Evolutionary conservation across 2,797 vertebrate species (phyloP).

Genomic region (Syndactyla subalaris): DNA sequence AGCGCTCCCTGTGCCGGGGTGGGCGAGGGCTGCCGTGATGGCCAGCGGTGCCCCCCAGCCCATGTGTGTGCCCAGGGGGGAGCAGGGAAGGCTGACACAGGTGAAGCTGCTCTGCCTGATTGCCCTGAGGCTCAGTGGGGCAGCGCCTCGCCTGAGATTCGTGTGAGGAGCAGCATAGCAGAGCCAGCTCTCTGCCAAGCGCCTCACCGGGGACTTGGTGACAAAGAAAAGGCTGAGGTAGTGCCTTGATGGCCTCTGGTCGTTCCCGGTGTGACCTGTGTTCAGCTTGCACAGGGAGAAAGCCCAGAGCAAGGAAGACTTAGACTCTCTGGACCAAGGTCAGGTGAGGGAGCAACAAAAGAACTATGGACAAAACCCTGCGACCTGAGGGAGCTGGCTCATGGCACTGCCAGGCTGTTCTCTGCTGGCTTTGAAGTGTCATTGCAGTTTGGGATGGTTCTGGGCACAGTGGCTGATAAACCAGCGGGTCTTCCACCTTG

Average conservation of each 20-base stretch:
- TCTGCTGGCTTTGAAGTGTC: not conserved
- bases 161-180: fast-evolving
- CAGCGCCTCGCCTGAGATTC: not conserved
- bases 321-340: not conserved
- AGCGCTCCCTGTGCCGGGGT: fast-evolving
- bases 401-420: not conserved
- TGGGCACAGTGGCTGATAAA: not conserved
- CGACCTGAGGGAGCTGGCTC: not conserved
- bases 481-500: not conserved
- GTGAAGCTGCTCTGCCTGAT: not conserved
- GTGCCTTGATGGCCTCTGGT: not conserved
- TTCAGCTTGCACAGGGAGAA: not conserved
- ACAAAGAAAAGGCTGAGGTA: not conserved
- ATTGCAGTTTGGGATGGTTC: fast-evolving
- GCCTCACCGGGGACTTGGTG: not conserved
- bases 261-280: not conserved
- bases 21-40: fast-evolving
- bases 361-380: fast-evolving
- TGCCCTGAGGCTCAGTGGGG: not conserved
- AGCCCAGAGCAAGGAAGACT: not conserved
- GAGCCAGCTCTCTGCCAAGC: not conserved
- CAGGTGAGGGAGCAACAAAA: not conserved
- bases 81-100: not conserved
- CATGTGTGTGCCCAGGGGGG: not conserved
- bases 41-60: fast-evolving